These are phyloP conservation scores for Sciurus carolinensis DNA, from an alignment of 2,797 vertebrate species.

Conservation along the genomic window DNA sequence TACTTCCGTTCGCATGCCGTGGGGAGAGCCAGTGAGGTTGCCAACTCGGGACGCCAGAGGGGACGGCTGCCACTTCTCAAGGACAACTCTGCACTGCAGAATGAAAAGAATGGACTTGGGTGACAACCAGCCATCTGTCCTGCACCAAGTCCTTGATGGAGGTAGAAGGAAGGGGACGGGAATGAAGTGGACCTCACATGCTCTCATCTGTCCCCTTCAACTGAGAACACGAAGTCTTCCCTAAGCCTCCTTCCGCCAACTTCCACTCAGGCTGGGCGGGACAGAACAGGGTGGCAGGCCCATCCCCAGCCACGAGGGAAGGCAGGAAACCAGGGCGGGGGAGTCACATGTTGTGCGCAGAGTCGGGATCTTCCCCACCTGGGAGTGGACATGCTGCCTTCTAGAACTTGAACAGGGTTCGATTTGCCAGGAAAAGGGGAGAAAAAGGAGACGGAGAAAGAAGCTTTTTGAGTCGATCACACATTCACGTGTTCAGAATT, in stretches of 20 bases:
- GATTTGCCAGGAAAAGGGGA: not conserved
- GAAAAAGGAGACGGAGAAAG: not conserved
- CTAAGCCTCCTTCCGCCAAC: not conserved
- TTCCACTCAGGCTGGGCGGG: not conserved
- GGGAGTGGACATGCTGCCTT: not conserved
- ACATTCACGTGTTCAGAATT: not conserved
- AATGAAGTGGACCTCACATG: not conserved
- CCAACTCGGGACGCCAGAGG: not conserved
- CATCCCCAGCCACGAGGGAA: not conserved
- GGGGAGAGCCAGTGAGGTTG: not conserved
- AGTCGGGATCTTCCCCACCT: not conserved
- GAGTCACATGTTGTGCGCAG: too few relatives aligned
- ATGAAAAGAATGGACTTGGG: not conserved
- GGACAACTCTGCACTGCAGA: not conserved
- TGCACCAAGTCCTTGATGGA: not conserved
- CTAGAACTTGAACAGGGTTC: not conserved
- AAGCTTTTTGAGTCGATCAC: not conserved
- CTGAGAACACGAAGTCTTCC: not conserved
- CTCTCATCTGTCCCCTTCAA: not conserved
- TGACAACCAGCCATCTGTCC: not conserved
- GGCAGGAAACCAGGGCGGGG: not conserved
- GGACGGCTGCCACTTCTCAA: not conserved
- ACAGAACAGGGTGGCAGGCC: not conserved
- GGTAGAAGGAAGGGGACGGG: not conserved
- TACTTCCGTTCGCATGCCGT: not conserved